Percentiles rank a stretch among this genome's conserved stretches.
Evolutionary conservation across 2,113 vertebrate species (phyloP).

Genomic region (Spizaetus ornatus): DNA sequence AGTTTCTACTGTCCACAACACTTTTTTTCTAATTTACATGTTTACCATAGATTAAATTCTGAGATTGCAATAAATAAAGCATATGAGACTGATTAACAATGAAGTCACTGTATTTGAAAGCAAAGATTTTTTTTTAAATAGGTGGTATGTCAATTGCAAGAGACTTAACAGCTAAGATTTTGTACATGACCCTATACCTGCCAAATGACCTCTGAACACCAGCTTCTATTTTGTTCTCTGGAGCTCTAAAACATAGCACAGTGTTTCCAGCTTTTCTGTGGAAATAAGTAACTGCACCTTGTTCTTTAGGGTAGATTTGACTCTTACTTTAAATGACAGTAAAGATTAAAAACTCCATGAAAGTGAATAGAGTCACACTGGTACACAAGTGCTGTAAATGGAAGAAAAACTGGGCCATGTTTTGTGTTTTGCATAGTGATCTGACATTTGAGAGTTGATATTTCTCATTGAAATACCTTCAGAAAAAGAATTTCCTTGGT

Average conservation of each 20-base stretch:
- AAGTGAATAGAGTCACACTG: not conserved
- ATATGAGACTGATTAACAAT: not conserved
- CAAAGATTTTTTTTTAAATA: not conserved
- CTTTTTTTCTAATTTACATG: not conserved
- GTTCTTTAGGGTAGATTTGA: not conserved
- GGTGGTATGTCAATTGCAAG: not conserved
- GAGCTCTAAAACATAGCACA: not conserved
- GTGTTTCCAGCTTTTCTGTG: not conserved
- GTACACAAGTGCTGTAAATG: accelerated
- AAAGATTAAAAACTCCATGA: not conserved
- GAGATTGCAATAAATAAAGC: not conserved
- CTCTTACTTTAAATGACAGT: not conserved
- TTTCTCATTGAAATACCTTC: slow-evolving; percentile 5
- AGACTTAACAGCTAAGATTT: not conserved
- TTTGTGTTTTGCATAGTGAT: slow-evolving; percentile 12
- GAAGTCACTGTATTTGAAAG: not conserved
- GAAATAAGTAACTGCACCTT: not conserved
- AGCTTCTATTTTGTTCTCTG: not conserved
- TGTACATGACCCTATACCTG: not conserved
- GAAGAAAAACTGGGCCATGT: not conserved
- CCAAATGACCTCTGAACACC: not conserved
- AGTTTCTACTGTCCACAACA: not conserved
- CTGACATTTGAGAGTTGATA: not conserved
- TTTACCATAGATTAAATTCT: not conserved
- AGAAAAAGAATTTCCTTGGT: not conserved